Evolutionary conservation across 2,113 vertebrate species (phyloP), one percentile per base, ranked within the genome.

Genomic region (Microcebus tavaratra): DNA sequence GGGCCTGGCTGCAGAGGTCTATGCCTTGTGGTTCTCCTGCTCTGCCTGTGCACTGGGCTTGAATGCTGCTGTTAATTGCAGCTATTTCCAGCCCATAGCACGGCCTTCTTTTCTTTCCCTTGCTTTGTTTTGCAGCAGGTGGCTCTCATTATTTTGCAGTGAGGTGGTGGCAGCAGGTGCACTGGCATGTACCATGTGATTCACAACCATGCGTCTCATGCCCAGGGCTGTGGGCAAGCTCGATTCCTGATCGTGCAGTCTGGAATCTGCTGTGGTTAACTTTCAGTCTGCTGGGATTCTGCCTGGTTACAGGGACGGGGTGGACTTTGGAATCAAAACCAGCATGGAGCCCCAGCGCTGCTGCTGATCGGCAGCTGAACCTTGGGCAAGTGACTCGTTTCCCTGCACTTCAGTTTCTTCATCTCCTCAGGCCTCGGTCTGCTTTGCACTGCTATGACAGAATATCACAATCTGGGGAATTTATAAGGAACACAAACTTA

Each of bases 111-210:
- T 92, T 57, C 90, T 97, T 67, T 42, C 78, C 92, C n/a, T 93
- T 57, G 92, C 94, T 45, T 67, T 96, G 95, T 88, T 96, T 84
- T 76, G 36, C 42, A 95, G 96, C 97, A 98, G 97, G 98, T 98
- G 97, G 97, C 96, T 97, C 57, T 97, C 97, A 97, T 91, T 92
- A 36, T 31, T 48, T 36, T 1, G 14, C 0, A 29, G 39, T 0
- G 57, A 68, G 70, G 76, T 90, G 88, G 93, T 11, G 1, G 48
- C 10, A 29, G 72, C 17, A 15, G 10, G 76, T 5, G 6, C 61
- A 29, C 17, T 88, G 68, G 63, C 57, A 34, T 17, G 45, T 31
- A n/a, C 73, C 5, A 0, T 67, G 15, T 31, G 39, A 87, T 88
- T 92, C 78, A 78, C 5, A 3, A 95, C 63, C 88, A 48, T 0